phyloP scores from a whole-genome alignment of 2,797 vertebrate genomes.

The Xenops minutus region DNA sequence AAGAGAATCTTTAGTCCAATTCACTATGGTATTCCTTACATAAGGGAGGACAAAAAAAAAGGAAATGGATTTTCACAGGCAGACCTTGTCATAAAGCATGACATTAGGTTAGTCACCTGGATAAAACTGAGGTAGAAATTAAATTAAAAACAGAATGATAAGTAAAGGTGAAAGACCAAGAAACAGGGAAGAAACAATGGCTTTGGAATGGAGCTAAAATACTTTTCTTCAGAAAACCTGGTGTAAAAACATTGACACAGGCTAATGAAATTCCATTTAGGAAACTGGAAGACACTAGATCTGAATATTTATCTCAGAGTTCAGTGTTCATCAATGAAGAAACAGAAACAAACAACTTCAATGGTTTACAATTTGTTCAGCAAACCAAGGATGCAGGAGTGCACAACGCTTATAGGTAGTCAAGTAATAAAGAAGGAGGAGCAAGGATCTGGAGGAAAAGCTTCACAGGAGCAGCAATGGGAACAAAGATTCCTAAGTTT shows the following conservation, averaged over 20 bases:
- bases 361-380: neutral
- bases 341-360: neutral
- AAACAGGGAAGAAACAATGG: neutral
- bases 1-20: neutral
- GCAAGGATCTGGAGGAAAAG: neutral
- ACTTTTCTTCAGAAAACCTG: neutral
- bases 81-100: neutral
- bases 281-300: neutral
- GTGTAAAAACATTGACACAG: neutral
- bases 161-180: neutral
- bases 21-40: neutral
- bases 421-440: neutral
- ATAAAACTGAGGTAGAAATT: neutral
- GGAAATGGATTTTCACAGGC: neutral
- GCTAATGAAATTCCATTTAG: neutral
- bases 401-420: neutral
- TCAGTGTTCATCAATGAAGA: neutral
- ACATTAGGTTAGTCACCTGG: neutral
- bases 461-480: neutral
- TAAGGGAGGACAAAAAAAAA: neutral
- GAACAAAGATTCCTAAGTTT: neutral
- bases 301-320: neutral
- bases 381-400: neutral
- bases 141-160: neutral
- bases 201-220: neutral